These are phyloP conservation scores for Ophiothrix spiculata DNA, from an alignment of 35 echinoderm and acorn worm genomes.

Conservation along the genomic window DNA sequence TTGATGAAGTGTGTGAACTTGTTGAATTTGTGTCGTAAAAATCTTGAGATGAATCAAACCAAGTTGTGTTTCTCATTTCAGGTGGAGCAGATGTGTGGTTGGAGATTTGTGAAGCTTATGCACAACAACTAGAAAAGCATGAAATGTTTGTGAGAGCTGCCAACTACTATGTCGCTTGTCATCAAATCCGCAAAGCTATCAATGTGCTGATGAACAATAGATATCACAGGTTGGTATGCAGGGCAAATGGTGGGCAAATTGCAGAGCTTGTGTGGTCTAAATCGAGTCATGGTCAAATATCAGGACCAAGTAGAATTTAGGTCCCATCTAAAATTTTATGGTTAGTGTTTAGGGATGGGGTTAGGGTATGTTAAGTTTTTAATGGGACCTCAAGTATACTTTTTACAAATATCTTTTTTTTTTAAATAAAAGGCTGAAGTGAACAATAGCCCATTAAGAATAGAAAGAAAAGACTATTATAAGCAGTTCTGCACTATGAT, in stretches of 20 bases:
- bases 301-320: background rate
- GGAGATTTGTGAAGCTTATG: slow-evolving; percentile 69
- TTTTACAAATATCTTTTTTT: no score
- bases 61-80: slow-evolving; percentile 14
- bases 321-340: background rate
- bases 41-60: no score
- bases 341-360: no score
- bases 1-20: no score
- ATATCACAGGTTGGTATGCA: slow-evolving; percentile 53
- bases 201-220: slow-evolving; percentile 65
- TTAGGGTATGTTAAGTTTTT: no score
- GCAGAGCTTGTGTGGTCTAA: background rate
- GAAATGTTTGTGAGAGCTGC: slow-evolving; percentile 63
- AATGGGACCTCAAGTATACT: no score
- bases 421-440: no score
- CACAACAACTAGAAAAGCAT: slow-evolving; percentile 54
- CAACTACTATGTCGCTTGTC: slow-evolving; percentile 76
- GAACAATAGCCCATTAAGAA: no score
- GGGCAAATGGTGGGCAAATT: background rate
- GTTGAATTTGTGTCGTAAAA: no score
- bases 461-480: no score
- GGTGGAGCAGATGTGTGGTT: slow-evolving; percentile 90
- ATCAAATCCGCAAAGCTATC: slow-evolving; percentile 75
- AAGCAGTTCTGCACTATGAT: no score
- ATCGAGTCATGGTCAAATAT: background rate